Evolutionary conservation across 2,888 invertebrate genomes (phyloP), one percentile per base, ranked within the genome.

Genomic region (Dermolepida albohirtum): DNA sequence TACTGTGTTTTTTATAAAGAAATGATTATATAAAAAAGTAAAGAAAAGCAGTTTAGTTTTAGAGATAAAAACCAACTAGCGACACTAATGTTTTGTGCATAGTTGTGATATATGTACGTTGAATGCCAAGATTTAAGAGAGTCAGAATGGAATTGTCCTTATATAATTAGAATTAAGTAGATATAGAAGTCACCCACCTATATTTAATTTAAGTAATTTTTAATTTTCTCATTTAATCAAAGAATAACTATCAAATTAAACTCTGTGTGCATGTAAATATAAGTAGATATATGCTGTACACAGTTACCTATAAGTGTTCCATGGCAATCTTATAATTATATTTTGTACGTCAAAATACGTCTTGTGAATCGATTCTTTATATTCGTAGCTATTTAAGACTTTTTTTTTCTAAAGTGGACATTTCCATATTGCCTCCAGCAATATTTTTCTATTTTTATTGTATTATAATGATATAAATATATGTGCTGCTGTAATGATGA

Each of bases 381-480:
- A 49, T n/a, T 49, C 22, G 11, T 49, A 49, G 10, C 10, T 34
- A 49, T 49, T 49, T 49, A 49, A 17, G 54, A 54, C 6, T 40
- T 54, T 17, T 39, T 40, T 16, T 54, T 54, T 54, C 5, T 17
- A 49, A 39, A 47, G 34, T 16, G 47, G 44, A 47, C 59, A 62
- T 14, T 62, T 34, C 49, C 59, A 16, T 62, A 34, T 44, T 49
- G 59, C 29, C 47, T 29, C 47, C n/a, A 47, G 34, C 47, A 47
- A 62, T 62, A 62, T 62, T 62, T 62, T 62, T 62, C 59, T 62
- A 62, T 62, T 62, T 62, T 62, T 62, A 62, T 49, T 62, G 59
- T 62, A 62, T 62, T 62, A 62, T 62, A 47, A 34, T 34, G 29
- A 52, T 27, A 34, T 34, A 29, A 34, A 47, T 49, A 57, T 57